Base-by-base conservation (phyloP, 2,888 invertebrate species). In the Lutraria lutraria region DNA sequence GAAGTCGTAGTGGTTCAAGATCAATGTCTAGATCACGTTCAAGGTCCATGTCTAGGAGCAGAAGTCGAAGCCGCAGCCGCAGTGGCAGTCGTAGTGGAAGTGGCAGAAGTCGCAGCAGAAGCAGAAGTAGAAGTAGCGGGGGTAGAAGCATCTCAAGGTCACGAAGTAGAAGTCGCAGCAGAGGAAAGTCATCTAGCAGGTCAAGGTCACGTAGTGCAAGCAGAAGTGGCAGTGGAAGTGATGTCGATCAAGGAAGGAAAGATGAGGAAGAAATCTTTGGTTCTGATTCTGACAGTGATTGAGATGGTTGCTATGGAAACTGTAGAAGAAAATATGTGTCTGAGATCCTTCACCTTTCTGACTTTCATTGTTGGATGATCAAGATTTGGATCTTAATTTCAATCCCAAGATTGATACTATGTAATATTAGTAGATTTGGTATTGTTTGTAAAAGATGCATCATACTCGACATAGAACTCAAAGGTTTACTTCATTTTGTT, bases 231-330 rank as follows among this genome's bases (percentile, higher is more conserved):
- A 93, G 93, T 79, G 94, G 91, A 52, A 94, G 94, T 92, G 95
- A 89, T 54, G 95, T 94, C 91, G 96, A 90, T 53, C 91, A 93
- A 79, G 95, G 95, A 56, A 93, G 93, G 80, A 94, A 93, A 15
- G 95, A 95, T 93, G 95, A 96, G 81, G 96, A 95, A 81, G 96
- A 95, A 82, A 95, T 95, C 85, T 96, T 96, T 88, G 96, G 95
- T 91, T 96, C 96, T 90, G 96, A 95, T 63, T 94, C 95, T 54
- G 94, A 93, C 29, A 95, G 95, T 91, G 94, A 95, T 85, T 94
- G 94, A 21, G 93, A 94, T 21, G 72, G 72, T 87, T 13, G 10
- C n/a, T n/a, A 63, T 63, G 19, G 63, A 21, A 63, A 21, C 63
- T n/a, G n/a, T 63, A 63, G 10, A 63, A 16, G 19, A 8, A n/a